These are phyloP conservation scores for Labeo catla DNA, from an alignment of 2,113 vertebrate genomes.

Conservation along the genomic window DNA sequence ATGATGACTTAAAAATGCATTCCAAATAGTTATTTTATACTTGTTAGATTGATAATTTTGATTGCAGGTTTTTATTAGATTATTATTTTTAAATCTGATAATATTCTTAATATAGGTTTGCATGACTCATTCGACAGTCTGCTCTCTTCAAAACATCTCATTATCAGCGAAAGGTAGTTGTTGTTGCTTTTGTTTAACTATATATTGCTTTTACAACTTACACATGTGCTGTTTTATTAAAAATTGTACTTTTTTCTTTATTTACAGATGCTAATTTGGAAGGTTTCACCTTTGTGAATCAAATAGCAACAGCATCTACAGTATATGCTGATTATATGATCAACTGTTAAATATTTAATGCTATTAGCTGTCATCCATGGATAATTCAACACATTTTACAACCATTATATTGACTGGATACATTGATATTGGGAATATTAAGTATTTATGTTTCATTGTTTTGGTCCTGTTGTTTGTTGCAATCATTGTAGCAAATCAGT, in stretches of 20 bases:
- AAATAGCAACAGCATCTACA: background rate
- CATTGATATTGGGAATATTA: conserved; percentile 49
- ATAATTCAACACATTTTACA: conserved; percentile 53
- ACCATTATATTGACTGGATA: conserved; percentile 61
- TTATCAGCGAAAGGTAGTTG: background rate
- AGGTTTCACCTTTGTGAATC: background rate
- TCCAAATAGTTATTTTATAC: background rate
- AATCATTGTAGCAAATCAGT: conserved; percentile 52
- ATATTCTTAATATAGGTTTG: background rate
- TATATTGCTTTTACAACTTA: background rate
- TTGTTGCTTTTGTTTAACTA: no score
- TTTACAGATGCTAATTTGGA: background rate
- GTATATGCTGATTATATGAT: background rate
- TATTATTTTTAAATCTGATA: background rate
- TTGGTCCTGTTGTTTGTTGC: conserved; percentile 49
- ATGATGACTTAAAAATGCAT: background rate
- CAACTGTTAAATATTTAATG: background rate
- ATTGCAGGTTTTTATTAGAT: background rate
- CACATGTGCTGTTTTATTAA: background rate
- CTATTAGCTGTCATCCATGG: conserved; percentile 40
- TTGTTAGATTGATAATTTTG: background rate
- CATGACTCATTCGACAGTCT: background rate
- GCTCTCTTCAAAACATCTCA: background rate
- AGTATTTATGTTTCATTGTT: conserved; percentile 58
- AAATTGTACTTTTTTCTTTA: background rate